These are phyloP conservation scores for Drosophila jambulina DNA, from an alignment of 1,140 invertebrate genomes.

Conservation along the genomic window DNA sequence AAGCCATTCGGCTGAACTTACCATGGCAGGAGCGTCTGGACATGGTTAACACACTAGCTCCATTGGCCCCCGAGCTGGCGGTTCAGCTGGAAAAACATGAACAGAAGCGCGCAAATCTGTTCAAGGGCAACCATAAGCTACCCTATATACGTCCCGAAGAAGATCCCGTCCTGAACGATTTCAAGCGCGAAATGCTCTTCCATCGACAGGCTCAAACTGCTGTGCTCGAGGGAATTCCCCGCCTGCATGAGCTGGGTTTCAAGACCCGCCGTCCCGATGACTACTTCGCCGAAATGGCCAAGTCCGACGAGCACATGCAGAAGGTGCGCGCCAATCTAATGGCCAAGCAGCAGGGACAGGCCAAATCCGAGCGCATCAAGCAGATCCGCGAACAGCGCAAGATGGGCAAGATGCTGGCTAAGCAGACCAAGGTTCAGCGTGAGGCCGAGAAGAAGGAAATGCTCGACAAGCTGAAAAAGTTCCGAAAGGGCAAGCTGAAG, in stretches of 20 bases:
- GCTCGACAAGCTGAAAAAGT: constrained; percentile 94
- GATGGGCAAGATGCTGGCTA: constrained; percentile 93
- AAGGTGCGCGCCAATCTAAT: constrained; percentile 94
- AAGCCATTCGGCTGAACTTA: constrained; percentile 90
- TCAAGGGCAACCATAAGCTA: constrained; percentile 90
- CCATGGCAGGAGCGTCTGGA: constrained; percentile 95
- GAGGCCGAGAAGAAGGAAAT: constrained; percentile 92
- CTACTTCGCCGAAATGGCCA: constrained; percentile 99
- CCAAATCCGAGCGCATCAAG: constrained; percentile 94
- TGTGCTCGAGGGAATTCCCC: constrained; percentile 91
- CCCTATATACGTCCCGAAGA: constrained; percentile 88
- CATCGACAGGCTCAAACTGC: constrained; percentile 96
- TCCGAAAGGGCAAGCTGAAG: constrained; percentile 91
- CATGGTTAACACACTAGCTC: constrained; percentile 90
- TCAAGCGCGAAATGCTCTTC: constrained; percentile 95
- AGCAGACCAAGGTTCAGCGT: constrained; percentile 92
- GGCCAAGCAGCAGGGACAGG: constrained; percentile 93
- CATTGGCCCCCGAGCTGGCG: constrained; percentile 92
- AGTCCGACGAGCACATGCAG: constrained; percentile 98
- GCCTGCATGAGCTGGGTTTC: constrained; percentile 91
- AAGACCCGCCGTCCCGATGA: constrained; percentile 95
- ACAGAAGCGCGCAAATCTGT: constrained; percentile 88
- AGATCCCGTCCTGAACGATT: constrained; percentile 96
- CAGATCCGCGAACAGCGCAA: constrained; percentile 96
- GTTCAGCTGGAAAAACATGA: constrained; percentile 91